These are phyloP conservation scores for Podarcis cretensis DNA, from an alignment of 2,113 vertebrate genomes.

Conservation along the genomic window DNA sequence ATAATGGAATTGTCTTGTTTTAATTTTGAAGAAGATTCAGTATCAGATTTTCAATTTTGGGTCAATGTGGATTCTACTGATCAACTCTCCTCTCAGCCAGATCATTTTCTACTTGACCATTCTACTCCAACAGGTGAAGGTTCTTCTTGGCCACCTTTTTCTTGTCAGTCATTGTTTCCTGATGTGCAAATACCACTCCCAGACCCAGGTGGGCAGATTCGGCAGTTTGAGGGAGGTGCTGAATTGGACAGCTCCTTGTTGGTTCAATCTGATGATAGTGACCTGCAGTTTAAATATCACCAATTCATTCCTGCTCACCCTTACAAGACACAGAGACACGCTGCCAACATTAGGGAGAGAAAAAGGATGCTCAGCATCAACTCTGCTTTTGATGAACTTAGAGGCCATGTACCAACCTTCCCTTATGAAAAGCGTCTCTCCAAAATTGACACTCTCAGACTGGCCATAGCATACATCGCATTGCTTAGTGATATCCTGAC, in stretches of 20 bases:
- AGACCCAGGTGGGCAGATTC: conserved; percentile 65
- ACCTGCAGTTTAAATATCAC: conserved; percentile 9
- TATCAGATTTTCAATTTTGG: conserved; percentile 76
- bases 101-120: conserved; percentile 71
- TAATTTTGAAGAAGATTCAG: conserved; percentile 67
- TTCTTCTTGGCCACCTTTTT: conserved; percentile 64
- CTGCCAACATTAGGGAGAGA: conserved; percentile 83
- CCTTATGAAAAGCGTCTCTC: conserved; percentile 84
- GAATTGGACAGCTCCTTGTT: conserved; percentile 70
- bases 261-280: conserved; percentile 20
- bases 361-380: conserved; percentile 82
- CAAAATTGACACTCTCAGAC: conserved; percentile 80
- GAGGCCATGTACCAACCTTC: conserved; percentile 81
- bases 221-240: conserved; percentile 51
- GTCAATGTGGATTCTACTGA: conserved; percentile 60
- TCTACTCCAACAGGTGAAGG: conserved; percentile 49
- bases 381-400: conserved; percentile 79
- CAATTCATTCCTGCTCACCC: conserved; percentile 55
- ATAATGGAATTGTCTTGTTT: conserved; percentile 76
- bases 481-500: conserved; percentile 81
- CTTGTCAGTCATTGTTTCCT: conserved; percentile 63
- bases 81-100: conserved; percentile 71
- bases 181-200: conserved; percentile 67
- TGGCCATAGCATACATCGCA: conserved; percentile 84
- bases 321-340: conserved; percentile 77